Percentiles rank a stretch among this genome's conserved stretches.
Conservation (phyloP, 2,797 vertebrate genomes). For the Enteromius viviparus region DNA sequence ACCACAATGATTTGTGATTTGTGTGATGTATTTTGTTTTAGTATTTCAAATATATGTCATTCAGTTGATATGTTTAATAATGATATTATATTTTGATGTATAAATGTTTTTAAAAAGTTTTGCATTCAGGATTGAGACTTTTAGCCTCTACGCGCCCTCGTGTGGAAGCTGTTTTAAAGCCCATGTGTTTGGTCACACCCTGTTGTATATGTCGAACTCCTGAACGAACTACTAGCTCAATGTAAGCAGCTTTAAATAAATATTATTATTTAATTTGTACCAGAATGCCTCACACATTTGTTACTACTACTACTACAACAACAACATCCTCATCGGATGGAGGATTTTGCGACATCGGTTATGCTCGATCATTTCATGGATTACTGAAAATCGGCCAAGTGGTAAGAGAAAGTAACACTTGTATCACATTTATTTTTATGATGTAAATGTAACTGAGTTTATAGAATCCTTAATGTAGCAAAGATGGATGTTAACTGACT, state of each 20-base stretch:
- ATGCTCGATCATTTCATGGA: conserved; percentile 81
- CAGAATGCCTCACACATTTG: conserved; percentile 73
- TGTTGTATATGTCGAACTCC: background rate
- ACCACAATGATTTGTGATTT: background rate
- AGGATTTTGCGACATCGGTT: conserved; percentile 68
- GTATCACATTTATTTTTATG: background rate
- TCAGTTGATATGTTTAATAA: background rate
- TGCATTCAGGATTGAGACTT: background rate
- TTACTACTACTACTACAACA: conserved; percentile 62
- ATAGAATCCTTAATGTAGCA: background rate
- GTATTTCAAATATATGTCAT: background rate
- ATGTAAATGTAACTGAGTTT: background rate
- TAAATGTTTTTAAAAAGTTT: background rate
- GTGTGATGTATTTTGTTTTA: background rate
- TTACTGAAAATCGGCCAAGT: conserved; percentile 88
- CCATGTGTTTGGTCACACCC: conserved; percentile 28
- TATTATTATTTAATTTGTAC: too few relatives aligned
- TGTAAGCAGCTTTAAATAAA: background rate
- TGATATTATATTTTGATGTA: background rate
- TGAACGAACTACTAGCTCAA: background rate
- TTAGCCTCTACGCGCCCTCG: conserved; percentile 3
- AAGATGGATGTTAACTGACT: too few relatives aligned
- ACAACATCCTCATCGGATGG: conserved; percentile 56
- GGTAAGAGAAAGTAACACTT: conserved; percentile 76
- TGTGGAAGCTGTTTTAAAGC: background rate